phyloP scores from a whole-genome alignment of 1,140 invertebrate species.

The Portunus trituberculatus region DNA sequence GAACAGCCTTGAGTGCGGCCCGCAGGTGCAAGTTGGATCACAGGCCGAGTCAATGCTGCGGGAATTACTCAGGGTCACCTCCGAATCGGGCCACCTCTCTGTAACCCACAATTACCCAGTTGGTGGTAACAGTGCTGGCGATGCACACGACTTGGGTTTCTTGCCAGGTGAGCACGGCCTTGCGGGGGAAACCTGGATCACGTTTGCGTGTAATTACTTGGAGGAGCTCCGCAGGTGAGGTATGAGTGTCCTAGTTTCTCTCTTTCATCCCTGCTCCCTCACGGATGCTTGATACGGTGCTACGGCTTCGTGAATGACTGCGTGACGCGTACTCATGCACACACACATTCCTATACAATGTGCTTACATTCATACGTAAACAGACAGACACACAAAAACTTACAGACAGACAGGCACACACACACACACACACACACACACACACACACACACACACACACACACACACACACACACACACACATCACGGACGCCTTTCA shows the following conservation, averaged over 20 bases:
- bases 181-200: neutral
- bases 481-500: neutral
- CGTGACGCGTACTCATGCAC: neutral
- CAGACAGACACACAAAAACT: neutral
- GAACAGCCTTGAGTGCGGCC: neutral
- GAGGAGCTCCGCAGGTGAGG: neutral
- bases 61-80: neutral
- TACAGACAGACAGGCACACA: neutral
- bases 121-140: neutral
- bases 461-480: neutral
- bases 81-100: neutral
- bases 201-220: neutral
- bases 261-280: neutral
- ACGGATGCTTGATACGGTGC: neutral
- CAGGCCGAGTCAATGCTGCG: neutral
- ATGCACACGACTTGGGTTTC: conserved; percentile 11
- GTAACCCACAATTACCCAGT: neutral
- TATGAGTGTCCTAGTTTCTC: neutral
- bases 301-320: neutral
- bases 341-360: neutral
- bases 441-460: conserved; percentile 2
- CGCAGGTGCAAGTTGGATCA: neutral
- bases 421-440: conserved; percentile 18
- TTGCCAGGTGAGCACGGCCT: conserved; percentile 7
- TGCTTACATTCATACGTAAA: neutral